A percentile compares a stretch with the other conserved stretches of the same genome.
Evolutionary conservation across 2,797 vertebrate genomes (phyloP).

Genomic region (Gallinago solitaria): DNA sequence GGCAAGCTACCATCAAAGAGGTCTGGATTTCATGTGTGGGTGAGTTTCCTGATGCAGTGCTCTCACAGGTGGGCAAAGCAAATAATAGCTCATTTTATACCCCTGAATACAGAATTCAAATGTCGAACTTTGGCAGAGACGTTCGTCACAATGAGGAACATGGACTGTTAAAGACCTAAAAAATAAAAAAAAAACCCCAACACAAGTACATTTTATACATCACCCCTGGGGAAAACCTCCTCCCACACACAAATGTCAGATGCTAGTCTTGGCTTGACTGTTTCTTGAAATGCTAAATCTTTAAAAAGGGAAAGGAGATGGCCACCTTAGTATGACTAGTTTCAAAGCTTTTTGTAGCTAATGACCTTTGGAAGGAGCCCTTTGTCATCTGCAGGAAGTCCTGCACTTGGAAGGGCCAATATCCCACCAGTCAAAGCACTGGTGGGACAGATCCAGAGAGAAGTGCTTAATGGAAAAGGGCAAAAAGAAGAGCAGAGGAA

Average conservation of each 20-base stretch:
- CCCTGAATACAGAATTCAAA: not conserved
- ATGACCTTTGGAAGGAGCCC: not conserved
- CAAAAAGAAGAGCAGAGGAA: not conserved
- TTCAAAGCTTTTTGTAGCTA: not conserved
- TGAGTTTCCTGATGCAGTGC: not conserved
- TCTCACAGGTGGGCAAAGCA: not conserved
- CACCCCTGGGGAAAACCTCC: not conserved
- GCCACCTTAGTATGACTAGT: not conserved
- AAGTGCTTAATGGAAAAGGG: not conserved
- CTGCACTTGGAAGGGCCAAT: not conserved
- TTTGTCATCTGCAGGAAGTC: not conserved
- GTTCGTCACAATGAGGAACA: not conserved
- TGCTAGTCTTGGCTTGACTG: conserved; percentile 14
- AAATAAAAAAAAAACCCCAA: not conserved
- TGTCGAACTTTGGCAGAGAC: not conserved
- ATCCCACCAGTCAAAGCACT: not conserved
- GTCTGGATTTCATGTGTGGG: not conserved
- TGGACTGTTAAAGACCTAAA: not conserved
- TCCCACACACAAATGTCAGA: not conserved
- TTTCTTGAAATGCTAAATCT: not conserved
- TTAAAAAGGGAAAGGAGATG: not conserved
- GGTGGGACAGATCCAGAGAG: not conserved
- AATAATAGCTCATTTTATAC: not conserved
- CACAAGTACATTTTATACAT: not conserved
- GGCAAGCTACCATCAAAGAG: not conserved